These are phyloP conservation scores for Suricata suricatta DNA, from an alignment of 2,113 vertebrate genomes.

Conservation along the genomic window DNA sequence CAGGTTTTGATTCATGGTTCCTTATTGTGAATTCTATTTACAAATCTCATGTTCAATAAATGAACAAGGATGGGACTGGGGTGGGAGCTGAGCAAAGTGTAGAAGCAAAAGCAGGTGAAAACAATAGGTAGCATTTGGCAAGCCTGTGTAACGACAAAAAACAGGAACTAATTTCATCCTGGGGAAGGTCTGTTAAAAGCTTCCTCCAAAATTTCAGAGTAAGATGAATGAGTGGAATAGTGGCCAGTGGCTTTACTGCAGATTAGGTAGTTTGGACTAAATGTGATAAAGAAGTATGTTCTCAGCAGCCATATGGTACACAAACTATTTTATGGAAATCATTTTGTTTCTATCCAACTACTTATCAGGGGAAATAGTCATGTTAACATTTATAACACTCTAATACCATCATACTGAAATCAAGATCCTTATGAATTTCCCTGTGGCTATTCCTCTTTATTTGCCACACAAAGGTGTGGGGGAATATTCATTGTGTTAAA, in stretches of 20 bases:
- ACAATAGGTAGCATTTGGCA: background rate
- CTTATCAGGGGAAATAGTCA: background rate
- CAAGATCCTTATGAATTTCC: background rate
- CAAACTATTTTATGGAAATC: background rate
- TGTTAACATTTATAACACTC: background rate
- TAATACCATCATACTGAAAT: background rate
- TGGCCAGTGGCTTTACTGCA: background rate
- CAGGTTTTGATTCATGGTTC: background rate
- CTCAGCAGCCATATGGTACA: background rate
- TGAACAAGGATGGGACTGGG: background rate
- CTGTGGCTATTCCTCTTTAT: background rate
- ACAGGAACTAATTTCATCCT: background rate
- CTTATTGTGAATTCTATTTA: background rate
- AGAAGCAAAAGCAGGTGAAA: background rate
- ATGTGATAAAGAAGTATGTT: background rate
- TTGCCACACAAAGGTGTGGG: background rate
- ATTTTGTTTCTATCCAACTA: background rate
- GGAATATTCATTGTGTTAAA: background rate
- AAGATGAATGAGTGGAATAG: background rate
- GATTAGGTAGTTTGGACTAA: background rate
- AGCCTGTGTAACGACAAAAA: background rate
- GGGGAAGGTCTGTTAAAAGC: background rate
- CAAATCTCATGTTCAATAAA: background rate
- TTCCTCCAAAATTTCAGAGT: background rate
- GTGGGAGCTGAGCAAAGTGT: background rate